These are phyloP conservation scores for Rotaria magnacalcarata DNA, from an alignment of 2,888 invertebrate genomes.

Conservation along the genomic window DNA sequence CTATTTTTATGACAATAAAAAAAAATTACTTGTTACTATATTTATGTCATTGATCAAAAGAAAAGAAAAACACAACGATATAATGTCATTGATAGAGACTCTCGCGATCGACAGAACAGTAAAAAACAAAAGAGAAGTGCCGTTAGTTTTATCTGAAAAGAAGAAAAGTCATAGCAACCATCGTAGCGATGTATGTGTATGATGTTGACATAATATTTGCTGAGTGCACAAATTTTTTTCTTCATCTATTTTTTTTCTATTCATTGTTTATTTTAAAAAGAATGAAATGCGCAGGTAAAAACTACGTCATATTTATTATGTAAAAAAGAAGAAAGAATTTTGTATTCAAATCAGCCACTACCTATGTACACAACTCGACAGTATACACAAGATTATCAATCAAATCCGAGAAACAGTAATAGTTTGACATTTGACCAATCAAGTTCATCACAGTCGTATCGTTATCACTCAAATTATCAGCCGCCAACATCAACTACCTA, in stretches of 20 bases:
- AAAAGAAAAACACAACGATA: background rate
- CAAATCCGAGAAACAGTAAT: background rate
- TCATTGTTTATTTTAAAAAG: background rate
- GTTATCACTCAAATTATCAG: background rate
- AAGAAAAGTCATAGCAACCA: slow-evolving; percentile 9
- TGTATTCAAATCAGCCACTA: background rate
- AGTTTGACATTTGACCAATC: background rate
- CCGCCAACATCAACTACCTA: background rate
- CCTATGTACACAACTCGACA: background rate
- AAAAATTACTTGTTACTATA: background rate
- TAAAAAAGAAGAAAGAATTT: background rate
- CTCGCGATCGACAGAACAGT: background rate
- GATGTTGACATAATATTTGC: background rate
- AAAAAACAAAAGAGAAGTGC: background rate
- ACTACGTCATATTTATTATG: background rate
- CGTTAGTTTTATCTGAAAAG: slow-evolving; percentile 18
- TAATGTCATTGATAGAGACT: background rate
- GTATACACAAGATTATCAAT: background rate
- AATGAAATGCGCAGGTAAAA: background rate
- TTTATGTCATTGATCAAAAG: background rate
- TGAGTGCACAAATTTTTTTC: background rate
- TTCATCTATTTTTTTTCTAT: background rate
- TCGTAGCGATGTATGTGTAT: background rate
- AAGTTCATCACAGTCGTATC: background rate
- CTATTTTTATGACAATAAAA: background rate